Conservation (phyloP, 2,797 vertebrate species). For the Moxostoma hubbsi region DNA sequence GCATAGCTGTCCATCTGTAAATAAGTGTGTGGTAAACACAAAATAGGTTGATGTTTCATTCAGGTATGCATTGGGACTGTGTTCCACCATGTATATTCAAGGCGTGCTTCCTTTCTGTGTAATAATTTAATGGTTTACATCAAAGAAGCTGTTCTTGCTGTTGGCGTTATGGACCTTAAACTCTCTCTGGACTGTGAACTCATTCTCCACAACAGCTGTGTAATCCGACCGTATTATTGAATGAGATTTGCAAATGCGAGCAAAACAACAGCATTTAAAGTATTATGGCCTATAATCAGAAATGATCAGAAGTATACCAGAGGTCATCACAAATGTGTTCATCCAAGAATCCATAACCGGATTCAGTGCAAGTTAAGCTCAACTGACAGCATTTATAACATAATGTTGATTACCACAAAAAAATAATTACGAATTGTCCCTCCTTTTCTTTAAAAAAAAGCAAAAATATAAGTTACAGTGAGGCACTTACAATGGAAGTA, state of each 20-base stretch:
- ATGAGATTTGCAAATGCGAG: neutral
- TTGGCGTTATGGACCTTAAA: neutral
- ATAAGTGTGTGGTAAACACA: no score
- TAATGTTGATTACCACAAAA: no score
- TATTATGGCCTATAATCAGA: neutral
- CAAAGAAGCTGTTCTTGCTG: slow-evolving; percentile 15
- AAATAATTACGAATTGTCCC: no score
- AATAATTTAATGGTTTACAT: slow-evolving; percentile 41
- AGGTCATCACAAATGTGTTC: no score
- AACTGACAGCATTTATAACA: no score
- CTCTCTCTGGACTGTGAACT: slow-evolving; percentile 10
- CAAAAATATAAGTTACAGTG: no score
- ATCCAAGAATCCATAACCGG: no score
- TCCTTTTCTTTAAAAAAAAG: no score
- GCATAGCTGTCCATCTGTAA: neutral
- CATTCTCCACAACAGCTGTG: neutral
- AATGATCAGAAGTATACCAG: no score
- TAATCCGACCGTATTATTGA: neutral
- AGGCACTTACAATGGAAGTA: no score
- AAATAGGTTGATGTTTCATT: neutral
- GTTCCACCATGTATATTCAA: slow-evolving; percentile 10
- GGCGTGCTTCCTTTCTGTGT: slow-evolving; percentile 50
- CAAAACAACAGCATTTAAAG: neutral
- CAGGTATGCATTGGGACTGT: neutral
- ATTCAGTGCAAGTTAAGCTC: no score